Percentiles rank a stretch among this genome's conserved stretches.
phyloP scores from a whole-genome alignment of 1,140 invertebrate genomes.

The Halictus rubicundus region DNA sequence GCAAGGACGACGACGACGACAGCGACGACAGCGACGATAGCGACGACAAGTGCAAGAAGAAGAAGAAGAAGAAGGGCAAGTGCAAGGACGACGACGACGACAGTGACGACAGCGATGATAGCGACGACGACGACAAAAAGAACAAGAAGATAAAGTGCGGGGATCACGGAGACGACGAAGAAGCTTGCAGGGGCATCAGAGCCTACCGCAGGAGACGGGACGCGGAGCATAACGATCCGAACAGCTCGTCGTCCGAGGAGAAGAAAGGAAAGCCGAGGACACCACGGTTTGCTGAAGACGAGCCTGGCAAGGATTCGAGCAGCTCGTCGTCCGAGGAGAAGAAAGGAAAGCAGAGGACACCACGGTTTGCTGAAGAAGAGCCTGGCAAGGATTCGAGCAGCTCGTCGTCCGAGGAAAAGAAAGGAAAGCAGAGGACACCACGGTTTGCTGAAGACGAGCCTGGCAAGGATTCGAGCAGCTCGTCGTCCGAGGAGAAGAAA shows the following conservation, averaged over 20 bases:
- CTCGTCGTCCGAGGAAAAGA: neutral
- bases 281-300: neutral
- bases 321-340: no score
- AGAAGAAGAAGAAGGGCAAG: slow-evolving; percentile 9
- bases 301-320: no score
- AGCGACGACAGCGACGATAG: slow-evolving; percentile 14
- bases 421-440: neutral
- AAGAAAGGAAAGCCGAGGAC: neutral
- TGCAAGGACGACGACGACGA: neutral
- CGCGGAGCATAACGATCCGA: neutral
- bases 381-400: neutral
- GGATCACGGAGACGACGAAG: no score
- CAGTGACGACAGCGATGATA: neutral
- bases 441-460: neutral
- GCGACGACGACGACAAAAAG: neutral
- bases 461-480: neutral
- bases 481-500: slow-evolving; percentile 2
- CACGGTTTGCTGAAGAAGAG: neutral
- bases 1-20: slow-evolving; percentile 1
- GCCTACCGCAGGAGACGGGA: slow-evolving; percentile 1
- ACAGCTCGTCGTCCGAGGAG: neutral
- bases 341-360: no score
- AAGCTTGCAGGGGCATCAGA: no score
- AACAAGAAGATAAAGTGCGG: no score
- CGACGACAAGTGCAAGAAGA: slow-evolving; percentile 4